Evolutionary conservation across 2,797 vertebrate species (phyloP), one percentile per base, ranked within the genome.

Genomic region (Sebastolobus alascanus): DNA sequence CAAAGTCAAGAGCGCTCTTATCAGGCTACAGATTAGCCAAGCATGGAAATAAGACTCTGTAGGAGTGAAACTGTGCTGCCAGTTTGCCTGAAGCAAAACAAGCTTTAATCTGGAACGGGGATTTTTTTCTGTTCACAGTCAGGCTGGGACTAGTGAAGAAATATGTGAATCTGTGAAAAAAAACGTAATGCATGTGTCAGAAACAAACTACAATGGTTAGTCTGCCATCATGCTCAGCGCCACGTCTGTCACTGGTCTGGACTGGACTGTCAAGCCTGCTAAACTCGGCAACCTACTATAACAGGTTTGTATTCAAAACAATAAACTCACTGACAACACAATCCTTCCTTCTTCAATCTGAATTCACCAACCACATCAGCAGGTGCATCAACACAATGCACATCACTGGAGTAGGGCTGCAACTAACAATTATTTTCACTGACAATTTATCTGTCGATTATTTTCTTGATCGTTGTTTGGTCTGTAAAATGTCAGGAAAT

Each of bases 1-100:
- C 75, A 82, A 91, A 92, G 83, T 90, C 84, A 82, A 85, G 77
- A 58, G 83, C 64, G 20, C 58, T 77, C 61, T 82, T 86, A 89
- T 92, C 87, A 46, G 33, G 70, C 79, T 52, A n/a, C 71, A 73
- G 79, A 89, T 88, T 86, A 91, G 84, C 75, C 22, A 31, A 63
- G 82, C 68, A 40, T 71, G 72, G 72, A 83, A 85, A 89, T 79
- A 69, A 69, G 60, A 88, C 80, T 83, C 84, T 60, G 75, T 68
- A 58, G 83, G 83, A 79, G 72, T 38, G 52, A 68, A 69, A 59
- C 5, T 71, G 50, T 82, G 66, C 79, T 81, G 78, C 55, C 74
- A 78, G 61, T 79, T 58, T 52, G 79, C 87, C 85, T 67, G 1
- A 46, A 87, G 84, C 59, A 46, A 84, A 84, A 68, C 56, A 16